Evolutionary conservation across 2,888 invertebrate species (phyloP), one percentile per base, ranked within the genome.

Genomic region (Brenthis ino): DNA sequence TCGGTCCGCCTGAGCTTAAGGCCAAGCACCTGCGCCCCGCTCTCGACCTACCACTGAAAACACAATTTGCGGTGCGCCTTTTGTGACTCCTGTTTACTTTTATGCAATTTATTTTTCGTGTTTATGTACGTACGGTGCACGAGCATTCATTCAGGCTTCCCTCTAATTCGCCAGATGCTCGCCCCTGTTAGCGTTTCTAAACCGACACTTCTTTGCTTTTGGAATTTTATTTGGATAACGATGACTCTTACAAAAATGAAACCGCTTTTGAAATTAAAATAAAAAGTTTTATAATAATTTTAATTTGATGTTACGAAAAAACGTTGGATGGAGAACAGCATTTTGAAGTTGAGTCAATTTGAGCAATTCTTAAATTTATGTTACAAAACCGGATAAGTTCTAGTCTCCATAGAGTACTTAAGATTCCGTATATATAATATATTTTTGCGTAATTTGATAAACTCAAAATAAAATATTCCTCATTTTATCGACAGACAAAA

Each of bases 1-100:
- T 81, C 80, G 85, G 84, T 77, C 83, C 81, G 83, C 79, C 79
- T 77, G 77, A 84, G 89, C 88, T 89, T 86, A 89, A 85, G 86
- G 82, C 82, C 76, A 77, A 81, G 79, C 90, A 91, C 89, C 90
- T 90, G 91, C 87, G 80, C 78, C 80, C 83, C 75, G 71, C 75
- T 80, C 83, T 76, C 72, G 76, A 82, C 81, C 79, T 77, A 82
- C 79, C 81, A 83, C 82, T 87, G 88, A 83, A 86, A 90, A 89
- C 84, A 88, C 87, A 87, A 89, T 89, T 89, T 89, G 88, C 83
- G 87, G 87, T 75, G 73, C 81, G 85, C 83, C 85, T 85, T 87
- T 86, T 85, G 85, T 85, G 73, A 80, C 82, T 79, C 77, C 75
- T 86, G 85, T 88, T 87, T 88, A 85, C 84, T 84, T 88, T 87